phyloP scores from a whole-genome alignment of 1,140 invertebrate genomes.

The Danaus melanippus region DNA sequence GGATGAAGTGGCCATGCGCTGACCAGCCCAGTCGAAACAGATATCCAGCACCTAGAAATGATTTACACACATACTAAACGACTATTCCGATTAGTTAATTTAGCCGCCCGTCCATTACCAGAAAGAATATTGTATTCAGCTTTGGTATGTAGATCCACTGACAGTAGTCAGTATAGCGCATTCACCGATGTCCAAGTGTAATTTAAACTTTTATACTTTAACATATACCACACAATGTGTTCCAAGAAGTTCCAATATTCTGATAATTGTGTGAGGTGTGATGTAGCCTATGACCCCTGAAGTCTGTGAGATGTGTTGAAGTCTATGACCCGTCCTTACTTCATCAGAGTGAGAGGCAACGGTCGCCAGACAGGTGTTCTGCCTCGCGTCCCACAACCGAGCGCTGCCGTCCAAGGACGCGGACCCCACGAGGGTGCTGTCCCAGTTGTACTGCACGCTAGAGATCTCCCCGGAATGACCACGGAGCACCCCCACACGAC shows the following conservation, averaged over 20 bases:
- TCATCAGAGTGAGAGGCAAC: slow-evolving; percentile 81
- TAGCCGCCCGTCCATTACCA: too few species aligned
- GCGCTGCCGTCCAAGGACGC: slow-evolving; percentile 83
- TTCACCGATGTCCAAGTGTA: too few species aligned
- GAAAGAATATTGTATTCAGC: too few species aligned
- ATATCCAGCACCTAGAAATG: slow-evolving; percentile 77
- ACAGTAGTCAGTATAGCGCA: too few species aligned
- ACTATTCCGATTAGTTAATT: too few species aligned
- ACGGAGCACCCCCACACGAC: slow-evolving; percentile 75
- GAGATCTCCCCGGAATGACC: slow-evolving; percentile 83
- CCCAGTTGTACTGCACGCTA: slow-evolving; percentile 83
- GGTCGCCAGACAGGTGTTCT: slow-evolving; percentile 74
- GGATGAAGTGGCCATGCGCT: slow-evolving; percentile 80
- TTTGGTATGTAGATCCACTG: too few species aligned
- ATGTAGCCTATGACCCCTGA: too few species aligned
- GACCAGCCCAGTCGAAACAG: slow-evolving; percentile 80
- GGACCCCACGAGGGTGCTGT: slow-evolving; percentile 79
- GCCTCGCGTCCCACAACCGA: slow-evolving; percentile 81
- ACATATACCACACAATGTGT: too few species aligned
- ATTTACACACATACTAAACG: too few species aligned
- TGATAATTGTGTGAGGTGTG: too few species aligned
- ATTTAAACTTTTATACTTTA: too few species aligned
- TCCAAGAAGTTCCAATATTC: too few species aligned
- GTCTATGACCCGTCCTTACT: slow-evolving; percentile 35
- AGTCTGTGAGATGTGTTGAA: not conserved